Evolutionary conservation across 2,113 vertebrate species (phyloP).

Genomic region (Himantopus leucocephalus): DNA sequence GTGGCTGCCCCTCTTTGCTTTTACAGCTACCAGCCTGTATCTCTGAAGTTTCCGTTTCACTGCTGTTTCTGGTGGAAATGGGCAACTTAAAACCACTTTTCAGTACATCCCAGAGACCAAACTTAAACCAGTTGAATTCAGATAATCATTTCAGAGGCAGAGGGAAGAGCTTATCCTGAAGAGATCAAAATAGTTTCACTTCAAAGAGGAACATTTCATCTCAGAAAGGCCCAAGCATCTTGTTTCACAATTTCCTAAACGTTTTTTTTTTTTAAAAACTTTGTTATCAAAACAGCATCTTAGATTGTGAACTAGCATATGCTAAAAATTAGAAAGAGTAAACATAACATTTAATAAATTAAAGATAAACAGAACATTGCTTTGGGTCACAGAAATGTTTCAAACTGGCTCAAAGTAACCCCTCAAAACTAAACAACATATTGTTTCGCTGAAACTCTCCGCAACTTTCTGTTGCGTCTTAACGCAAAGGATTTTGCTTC

Average conservation of each 20-base stretch:
- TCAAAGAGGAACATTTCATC: constrained; percentile 29
- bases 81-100: neutral
- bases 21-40: neutral
- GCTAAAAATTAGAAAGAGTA: constrained; percentile 40
- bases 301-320: neutral
- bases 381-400: constrained; percentile 25
- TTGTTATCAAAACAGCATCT: constrained; percentile 5
- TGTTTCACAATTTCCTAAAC: constrained; percentile 15
- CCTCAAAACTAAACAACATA: neutral
- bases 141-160: neutral
- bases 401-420: neutral
- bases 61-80: neutral
- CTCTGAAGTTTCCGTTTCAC: neutral
- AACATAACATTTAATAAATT: neutral
- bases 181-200: constrained; percentile 18
- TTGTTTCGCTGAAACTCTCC: neutral
- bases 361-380: constrained; percentile 12
- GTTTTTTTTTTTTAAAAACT: neutral
- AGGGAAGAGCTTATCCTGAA: neutral
- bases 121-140: neutral
- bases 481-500: neutral
- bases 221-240: constrained; percentile 9
- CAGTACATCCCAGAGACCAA: neutral
- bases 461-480: neutral
- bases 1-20: neutral